Evolutionary conservation across 1,140 invertebrate species (phyloP), one percentile per base, ranked within the genome.

Genomic region (Lutraria rhynchaena): DNA sequence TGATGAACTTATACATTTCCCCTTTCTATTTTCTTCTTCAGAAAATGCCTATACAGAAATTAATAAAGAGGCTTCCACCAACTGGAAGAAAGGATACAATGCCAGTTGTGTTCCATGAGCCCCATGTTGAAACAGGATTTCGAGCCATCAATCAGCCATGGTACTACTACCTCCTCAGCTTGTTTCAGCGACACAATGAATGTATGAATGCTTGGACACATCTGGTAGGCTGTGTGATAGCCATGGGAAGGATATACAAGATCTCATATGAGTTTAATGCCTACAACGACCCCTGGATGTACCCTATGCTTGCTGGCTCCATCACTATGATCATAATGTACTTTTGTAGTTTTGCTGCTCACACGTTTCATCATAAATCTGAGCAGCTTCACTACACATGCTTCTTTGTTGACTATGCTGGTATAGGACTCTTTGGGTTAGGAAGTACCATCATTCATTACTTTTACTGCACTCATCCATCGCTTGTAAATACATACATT

Each of bases 151-250:
- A 92, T 67, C 91, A 92, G 55, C 90, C 90, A 60, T 92, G 91
- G 90, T 82, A 76, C 24, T 90, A 89, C 69, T 93, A 92, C 81
- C 58, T 90, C 1, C 81, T 87, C 46, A 92, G 91, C 60, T 63
- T 92, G 0, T 92, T 93, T 57, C 90, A 92, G 78, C 85, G 74
- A 74, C 91, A 93, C 71, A 93, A 93, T 83, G 92, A 92, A 82
- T 89, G 90, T 35, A 87, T 93, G 85, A 93, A 93, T 81, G 83
- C 86, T 35, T 92, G 91, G 92, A 92, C 91, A 29, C 92, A 93
- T 63, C 75, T 92, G 13, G 53, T 92, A n/a, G 91, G 89, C 11
- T 78, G 90, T 19, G 13, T 88, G 4, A 63, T 89, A 22, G 83
- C 87, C 19, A 55, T 89, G 15, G 57, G 77, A 11, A 76, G 87